A percentile compares a stretch with the other conserved stretches of the same genome.
phyloP scores from a whole-genome alignment of 2,797 vertebrate species.

The Cyclura pinguis region DNA sequence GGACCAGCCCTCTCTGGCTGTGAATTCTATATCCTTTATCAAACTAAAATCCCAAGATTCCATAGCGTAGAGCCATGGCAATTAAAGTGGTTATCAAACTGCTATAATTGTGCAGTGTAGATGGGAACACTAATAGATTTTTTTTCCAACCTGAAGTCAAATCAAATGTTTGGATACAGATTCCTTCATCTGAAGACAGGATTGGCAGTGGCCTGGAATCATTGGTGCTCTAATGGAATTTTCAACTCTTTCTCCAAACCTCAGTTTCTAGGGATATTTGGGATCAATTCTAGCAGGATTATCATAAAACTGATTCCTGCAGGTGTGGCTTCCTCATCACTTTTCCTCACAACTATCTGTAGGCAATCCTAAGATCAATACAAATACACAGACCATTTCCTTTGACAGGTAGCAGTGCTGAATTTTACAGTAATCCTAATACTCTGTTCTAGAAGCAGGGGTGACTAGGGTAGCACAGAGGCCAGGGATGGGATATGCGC shows the following conservation, averaged over 20 bases:
- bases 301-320: not conserved
- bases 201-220: not conserved
- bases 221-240: not conserved
- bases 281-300: not conserved
- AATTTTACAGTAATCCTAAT: not conserved
- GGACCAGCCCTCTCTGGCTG: no score
- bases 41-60: no score
- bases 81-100: no score
- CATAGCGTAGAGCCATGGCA: no score
- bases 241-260: not conserved
- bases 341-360: not conserved
- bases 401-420: not conserved
- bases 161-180: not conserved
- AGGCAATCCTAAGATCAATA: not conserved
- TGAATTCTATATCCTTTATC: no score
- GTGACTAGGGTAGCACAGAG: not conserved
- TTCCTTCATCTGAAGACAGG: not conserved
- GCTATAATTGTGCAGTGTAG: not conserved
- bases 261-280: not conserved
- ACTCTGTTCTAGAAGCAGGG: not conserved
- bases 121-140: not conserved
- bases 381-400: not conserved
- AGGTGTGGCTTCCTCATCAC: not conserved
- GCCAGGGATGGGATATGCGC: not conserved
- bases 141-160: not conserved